Conservation (phyloP, 1,140 invertebrate genomes). For the Drosophila virilis region DNA sequence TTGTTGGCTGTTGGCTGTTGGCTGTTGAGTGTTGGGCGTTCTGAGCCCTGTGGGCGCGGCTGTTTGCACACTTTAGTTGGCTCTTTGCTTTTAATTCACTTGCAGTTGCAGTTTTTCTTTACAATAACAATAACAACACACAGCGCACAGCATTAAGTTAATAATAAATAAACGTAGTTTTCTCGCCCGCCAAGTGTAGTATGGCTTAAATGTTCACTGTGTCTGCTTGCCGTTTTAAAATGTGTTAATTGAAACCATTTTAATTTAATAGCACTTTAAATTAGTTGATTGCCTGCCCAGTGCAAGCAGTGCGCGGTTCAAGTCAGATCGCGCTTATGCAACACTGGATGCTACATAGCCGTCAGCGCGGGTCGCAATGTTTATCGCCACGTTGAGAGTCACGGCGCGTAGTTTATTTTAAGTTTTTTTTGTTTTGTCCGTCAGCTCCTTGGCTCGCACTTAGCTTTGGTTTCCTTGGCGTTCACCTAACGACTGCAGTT, state of each 20-base stretch:
- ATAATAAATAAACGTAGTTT: constrained; percentile 73
- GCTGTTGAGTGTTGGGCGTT: neutral
- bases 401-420: constrained; percentile 7
- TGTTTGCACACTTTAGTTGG: constrained; percentile 59
- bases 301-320: constrained; percentile 7
- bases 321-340: constrained; percentile 43
- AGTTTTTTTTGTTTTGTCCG: constrained; percentile 28
- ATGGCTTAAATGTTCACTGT: constrained; percentile 23
- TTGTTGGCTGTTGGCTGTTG: constrained; percentile 11
- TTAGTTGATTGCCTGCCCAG: constrained; percentile 68
- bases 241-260: constrained; percentile 79
- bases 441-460: constrained; percentile 35
- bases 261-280: constrained; percentile 81
- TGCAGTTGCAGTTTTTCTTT: constrained; percentile 68
- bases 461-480: constrained; percentile 71
- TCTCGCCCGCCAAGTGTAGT: constrained; percentile 36
- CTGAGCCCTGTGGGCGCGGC: constrained; percentile 25
- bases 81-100: constrained; percentile 77
- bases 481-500: constrained; percentile 66
- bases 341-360: constrained; percentile 23
- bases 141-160: constrained; percentile 68
- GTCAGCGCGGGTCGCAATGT: constrained; percentile 1
- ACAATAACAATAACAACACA: constrained; percentile 32
- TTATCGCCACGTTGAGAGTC: neutral
- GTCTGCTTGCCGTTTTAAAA: constrained; percentile 48